Evolutionary conservation across 2,888 invertebrate genomes (phyloP), one percentile per base, ranked within the genome.

Genomic region (Capitulum mitella): DNA sequence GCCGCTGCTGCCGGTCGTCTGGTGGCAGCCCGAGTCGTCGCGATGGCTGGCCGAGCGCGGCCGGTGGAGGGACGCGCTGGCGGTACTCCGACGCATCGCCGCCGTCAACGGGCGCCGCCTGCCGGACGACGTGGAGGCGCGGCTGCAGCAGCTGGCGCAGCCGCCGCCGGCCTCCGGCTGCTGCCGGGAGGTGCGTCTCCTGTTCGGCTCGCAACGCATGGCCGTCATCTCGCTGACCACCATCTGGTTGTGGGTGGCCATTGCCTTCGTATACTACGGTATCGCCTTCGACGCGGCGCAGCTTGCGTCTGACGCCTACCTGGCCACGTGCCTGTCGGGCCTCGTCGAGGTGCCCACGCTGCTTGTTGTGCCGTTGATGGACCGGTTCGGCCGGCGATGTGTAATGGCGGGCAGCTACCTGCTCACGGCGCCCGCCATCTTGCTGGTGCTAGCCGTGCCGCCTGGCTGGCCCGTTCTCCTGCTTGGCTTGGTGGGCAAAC

Each of bases 241-340:
- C 34, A 22, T 37, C 22, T 70, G 70, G 70, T 8, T 70, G 37
- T 70, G 70, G 70, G 22, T 40, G 8, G 19, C 22, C n/a, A 70
- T 86, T 19, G 85, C 87, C 29, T 82, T 86, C 58, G 85, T 86
- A 32, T 87, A 87, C 82, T 86, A 86, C 82, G 86, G 87, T 3
- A 83, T 88, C 51, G 84, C 86, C 54, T 85, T 85, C 78, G 84
- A 85, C 77, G 82, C 87, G 40, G 86, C 87, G 19, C 85, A 84
- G 77, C 83, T 88, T 78, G 85, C 85, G 51, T 84, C 85, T 32
- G 86, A 88, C 82, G 84, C 87, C 32, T 88, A 88, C 82, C 81
- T 87, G 81, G 86, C 88, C 80, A 85, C 87, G 29, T 83, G 87
- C n/a, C 86, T 87, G 77, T 87, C 87, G 16, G 82, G 83, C 29